phyloP scores from a whole-genome alignment of 23 tunicate genomes.

The Botrylloides violaceus region DNA sequence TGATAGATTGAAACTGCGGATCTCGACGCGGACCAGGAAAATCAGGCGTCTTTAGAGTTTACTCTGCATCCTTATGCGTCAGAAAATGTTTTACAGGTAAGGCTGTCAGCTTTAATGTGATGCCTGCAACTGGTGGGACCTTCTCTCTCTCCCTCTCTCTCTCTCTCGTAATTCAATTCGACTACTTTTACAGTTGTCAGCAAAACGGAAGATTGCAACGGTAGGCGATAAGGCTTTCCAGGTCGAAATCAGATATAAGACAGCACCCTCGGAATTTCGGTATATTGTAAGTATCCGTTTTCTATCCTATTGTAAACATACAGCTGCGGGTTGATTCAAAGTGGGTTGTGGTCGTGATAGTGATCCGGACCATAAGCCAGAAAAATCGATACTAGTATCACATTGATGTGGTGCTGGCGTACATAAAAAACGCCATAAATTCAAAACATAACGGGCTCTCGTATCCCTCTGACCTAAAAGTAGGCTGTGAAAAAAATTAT shows the following conservation, averaged over 20 bases:
- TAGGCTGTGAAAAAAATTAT: not conserved
- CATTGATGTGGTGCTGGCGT: too few relatives aligned
- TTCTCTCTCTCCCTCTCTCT: too few relatives aligned
- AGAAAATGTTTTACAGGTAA: not conserved
- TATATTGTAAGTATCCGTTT: constrained; percentile 52
- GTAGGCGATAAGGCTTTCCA: constrained; percentile 14
- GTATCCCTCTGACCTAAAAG: too few relatives aligned
- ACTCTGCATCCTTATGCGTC: not conserved
- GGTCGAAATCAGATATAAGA: constrained; percentile 16
- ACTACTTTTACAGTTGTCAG: constrained; percentile 9
- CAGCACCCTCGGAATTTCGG: not conserved
- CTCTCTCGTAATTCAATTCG: too few relatives aligned
- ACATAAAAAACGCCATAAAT: too few relatives aligned
- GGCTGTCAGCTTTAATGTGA: not conserved
- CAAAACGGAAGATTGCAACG: not conserved
- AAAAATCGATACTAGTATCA: too few relatives aligned
- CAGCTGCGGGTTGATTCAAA: too few relatives aligned
- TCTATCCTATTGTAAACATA: too few relatives aligned
- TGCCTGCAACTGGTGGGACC: too few relatives aligned
- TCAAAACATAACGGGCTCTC: too few relatives aligned
- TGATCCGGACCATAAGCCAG: too few relatives aligned
- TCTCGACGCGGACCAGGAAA: not conserved
- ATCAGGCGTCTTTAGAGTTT: not conserved
- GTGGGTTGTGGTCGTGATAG: too few relatives aligned
- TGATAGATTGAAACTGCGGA: not conserved